Conservation (phyloP, 2,888 invertebrate genomes). For the Andrena fulva region DNA sequence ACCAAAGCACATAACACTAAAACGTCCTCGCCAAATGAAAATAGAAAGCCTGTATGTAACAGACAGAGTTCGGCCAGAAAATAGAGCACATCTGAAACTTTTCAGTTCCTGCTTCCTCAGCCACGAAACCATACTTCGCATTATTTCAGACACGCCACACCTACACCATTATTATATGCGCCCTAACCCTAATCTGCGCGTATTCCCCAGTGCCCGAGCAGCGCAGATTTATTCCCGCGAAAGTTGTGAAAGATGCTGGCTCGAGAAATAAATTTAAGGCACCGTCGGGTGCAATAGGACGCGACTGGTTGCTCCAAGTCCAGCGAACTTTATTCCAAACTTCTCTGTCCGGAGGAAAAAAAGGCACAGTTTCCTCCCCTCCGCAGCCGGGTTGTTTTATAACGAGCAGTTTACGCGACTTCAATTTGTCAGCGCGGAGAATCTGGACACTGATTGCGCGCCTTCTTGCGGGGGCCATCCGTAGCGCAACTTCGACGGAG, state of each 20-base stretch:
- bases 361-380: background rate
- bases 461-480: background rate
- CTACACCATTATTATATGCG: too few relatives aligned
- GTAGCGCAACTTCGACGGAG: background rate
- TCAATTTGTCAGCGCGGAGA: constrained; percentile 4
- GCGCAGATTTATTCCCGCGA: constrained; percentile 43
- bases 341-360: constrained; percentile 5
- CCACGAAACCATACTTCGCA: too few relatives aligned
- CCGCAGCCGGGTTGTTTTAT: constrained; percentile 9
- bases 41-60: too few relatives aligned
- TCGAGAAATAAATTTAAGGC: constrained; percentile 53
- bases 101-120: too few relatives aligned
- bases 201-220: constrained; percentile 26
- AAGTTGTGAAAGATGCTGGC: constrained; percentile 46
- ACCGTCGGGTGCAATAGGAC: constrained; percentile 34
- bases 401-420: constrained; percentile 8
- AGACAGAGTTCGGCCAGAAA: too few relatives aligned
- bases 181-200: constrained; percentile 34
- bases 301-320: background rate
- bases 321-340: constrained; percentile 25
- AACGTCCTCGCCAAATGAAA: too few relatives aligned
- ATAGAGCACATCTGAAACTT: too few relatives aligned
- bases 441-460: background rate
- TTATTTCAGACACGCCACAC: too few relatives aligned
- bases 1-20: too few relatives aligned